Evolutionary conservation across 2,888 invertebrate species (phyloP), one percentile per base, ranked within the genome.

Genomic region (Lasioglossum figueresi): DNA sequence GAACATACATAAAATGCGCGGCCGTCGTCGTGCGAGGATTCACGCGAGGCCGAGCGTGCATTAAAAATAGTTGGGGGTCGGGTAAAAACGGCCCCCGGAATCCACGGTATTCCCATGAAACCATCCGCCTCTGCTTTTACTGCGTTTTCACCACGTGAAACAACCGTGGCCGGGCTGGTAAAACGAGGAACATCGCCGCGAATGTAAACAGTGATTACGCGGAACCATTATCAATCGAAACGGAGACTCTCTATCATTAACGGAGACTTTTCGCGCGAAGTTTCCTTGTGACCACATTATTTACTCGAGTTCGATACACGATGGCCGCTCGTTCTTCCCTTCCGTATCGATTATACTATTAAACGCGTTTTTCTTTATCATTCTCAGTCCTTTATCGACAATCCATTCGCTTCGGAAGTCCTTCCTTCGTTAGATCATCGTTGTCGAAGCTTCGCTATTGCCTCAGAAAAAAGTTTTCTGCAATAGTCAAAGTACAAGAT

Each of bases 41-140:
- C 56, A 14, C 80, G 59, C 40, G 68, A 66, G n/a, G 63, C 79
- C 59, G 68, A 23, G 63, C 66, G 79, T 14, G 81, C 72, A 82
- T 85, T 82, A 81, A 82, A 86, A 85, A 82, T 86, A 86, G 72
- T 73, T 4, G n/a, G 14, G 23, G 23, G 27, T 23, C 34, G 37
- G 63, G n/a, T 19, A 27, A 70, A 77, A 77, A 79, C 56, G 52
- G 6, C 23, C n/a, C 16, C 45, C 19, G 59, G 70, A 19, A 74
- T 85, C 76, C 71, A 45, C 19, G n/a, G 45, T 27, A 37, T 77
- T 34, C 66, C 66, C 63, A 31, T 63, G 16, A 31, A 63, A 31
- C 34, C 34, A 19, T 10, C 34, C 52, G 52, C 52, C 23, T 52
- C 52, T 19, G 52, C 52, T 23, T 52, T 23, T 52, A 8, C 66